Evolutionary conservation across 64 coral and sea anemone genomes (phyloP).

Genomic region (Montipora sp.): DNA sequence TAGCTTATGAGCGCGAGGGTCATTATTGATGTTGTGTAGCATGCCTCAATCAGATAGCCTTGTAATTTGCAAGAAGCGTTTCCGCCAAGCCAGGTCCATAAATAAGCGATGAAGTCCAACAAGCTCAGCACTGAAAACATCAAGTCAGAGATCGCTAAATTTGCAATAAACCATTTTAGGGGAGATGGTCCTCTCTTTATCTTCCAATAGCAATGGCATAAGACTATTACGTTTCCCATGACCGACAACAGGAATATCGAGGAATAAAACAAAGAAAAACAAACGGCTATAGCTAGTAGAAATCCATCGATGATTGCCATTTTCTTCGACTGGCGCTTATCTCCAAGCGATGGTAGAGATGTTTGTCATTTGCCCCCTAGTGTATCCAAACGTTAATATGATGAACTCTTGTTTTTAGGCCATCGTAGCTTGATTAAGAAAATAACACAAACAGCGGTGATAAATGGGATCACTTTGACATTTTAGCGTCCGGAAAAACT

Average conservation of each 20-base stretch:
- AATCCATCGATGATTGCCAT: constrained; percentile 1
- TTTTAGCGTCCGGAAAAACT: too few relatives aligned
- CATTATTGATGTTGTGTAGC: constrained; percentile 46
- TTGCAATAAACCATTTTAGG: constrained; percentile 43
- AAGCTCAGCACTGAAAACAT: constrained; percentile 22
- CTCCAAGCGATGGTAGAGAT: neutral
- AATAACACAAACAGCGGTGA: too few relatives aligned
- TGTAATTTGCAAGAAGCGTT: constrained; percentile 37
- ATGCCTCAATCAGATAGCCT: constrained; percentile 36
- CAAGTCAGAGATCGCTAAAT: constrained; percentile 43
- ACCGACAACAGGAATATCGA: neutral
- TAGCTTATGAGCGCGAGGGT: constrained; percentile 46
- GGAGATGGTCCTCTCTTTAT: neutral
- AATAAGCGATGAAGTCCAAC: constrained; percentile 28
- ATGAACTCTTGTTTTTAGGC: too few relatives aligned
- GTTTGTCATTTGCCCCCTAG: too few relatives aligned
- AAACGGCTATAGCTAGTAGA: neutral
- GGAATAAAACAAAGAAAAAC: neutral
- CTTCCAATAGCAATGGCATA: constrained; percentile 9
- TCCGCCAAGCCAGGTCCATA: constrained; percentile 39
- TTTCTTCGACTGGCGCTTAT: neutral
- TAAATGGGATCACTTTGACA: too few relatives aligned
- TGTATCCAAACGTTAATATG: too few relatives aligned
- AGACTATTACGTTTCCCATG: constrained; percentile 36
- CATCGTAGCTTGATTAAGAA: too few relatives aligned